phyloP scores from a whole-genome alignment of 2,888 invertebrate species.

The Hermodice carunculata region DNA sequence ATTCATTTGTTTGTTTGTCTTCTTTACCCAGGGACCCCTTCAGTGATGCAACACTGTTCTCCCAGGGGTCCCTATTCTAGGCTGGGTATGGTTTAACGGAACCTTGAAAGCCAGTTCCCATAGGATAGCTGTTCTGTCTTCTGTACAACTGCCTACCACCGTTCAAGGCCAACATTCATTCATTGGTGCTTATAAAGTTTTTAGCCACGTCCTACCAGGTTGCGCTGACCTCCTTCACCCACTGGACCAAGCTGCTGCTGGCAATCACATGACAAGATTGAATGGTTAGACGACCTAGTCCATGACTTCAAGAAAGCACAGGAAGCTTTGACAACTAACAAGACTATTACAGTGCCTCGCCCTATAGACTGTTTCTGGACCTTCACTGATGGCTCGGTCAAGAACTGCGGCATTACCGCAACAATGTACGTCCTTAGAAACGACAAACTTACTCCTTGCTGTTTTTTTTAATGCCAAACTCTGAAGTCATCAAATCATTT shows the following conservation, averaged over 20 bases:
- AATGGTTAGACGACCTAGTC: conserved; percentile 19
- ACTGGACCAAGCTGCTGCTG: conserved; percentile 17
- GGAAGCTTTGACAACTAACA: conserved; percentile 2
- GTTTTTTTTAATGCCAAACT: conserved; percentile 20
- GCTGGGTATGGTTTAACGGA: conserved; percentile 36
- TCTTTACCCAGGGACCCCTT: no score
- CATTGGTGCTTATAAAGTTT: conserved; percentile 21
- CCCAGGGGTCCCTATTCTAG: conserved; percentile 17
- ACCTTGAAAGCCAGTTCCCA: conserved; percentile 31
- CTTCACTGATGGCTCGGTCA: conserved; percentile 24
- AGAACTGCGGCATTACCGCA: conserved; percentile 22
- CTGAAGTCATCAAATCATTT: conserved; percentile 5
- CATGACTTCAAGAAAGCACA: conserved; percentile 20
- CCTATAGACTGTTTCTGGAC: conserved; percentile 30
- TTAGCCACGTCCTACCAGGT: conserved; percentile 22
- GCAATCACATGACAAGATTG: conserved; percentile 27
- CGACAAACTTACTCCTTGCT: conserved; percentile 4
- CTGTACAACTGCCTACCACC: conserved; percentile 10
- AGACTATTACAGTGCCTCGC: conserved; percentile 18
- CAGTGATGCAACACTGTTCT: no score
- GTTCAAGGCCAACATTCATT: conserved; percentile 17
- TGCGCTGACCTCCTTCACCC: conserved; percentile 22
- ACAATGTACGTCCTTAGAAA: conserved; percentile 14
- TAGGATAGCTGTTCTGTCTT: not conserved
- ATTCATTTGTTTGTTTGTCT: no score